Evolutionary conservation across 2,888 invertebrate genomes (phyloP).

Genomic region (Cosmia trapezina): DNA sequence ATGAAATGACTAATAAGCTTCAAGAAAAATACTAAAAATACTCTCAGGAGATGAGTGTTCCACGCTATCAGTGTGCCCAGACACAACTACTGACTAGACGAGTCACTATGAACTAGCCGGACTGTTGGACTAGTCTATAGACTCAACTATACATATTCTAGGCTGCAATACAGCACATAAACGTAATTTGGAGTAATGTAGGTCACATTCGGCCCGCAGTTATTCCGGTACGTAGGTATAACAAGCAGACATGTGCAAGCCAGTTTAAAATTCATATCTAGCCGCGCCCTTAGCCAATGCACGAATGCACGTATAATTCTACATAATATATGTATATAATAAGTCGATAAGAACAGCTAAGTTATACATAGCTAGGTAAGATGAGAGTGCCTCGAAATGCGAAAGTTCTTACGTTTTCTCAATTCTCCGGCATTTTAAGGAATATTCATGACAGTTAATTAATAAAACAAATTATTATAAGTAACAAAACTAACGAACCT

Average conservation of each 20-base stretch:
- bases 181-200: conserved; percentile 75
- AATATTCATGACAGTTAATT: neutral
- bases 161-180: conserved; percentile 35
- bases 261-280: conserved; percentile 84
- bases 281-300: conserved; percentile 79
- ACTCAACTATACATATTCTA: conserved; percentile 20
- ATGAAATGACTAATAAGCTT: neutral
- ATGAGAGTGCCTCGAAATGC: neutral
- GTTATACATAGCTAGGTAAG: too few relatives aligned
- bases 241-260: conserved; percentile 68
- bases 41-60: neutral
- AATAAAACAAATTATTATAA: neutral
- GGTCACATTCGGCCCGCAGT: conserved; percentile 77
- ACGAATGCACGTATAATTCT: conserved; percentile 59
- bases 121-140: neutral
- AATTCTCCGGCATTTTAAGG: neutral
- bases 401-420: neutral
- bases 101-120: too few relatives aligned
- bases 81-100: too few relatives aligned
- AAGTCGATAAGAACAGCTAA: conserved; percentile 46
- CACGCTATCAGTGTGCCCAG: neutral
- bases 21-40: neutral
- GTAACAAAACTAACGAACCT: conserved; percentile 10
- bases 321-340: conserved; percentile 30
- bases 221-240: conserved; percentile 71